Evolutionary conservation across 2,113 vertebrate species (phyloP).

Genomic region (Pangasianodon gigas): DNA sequence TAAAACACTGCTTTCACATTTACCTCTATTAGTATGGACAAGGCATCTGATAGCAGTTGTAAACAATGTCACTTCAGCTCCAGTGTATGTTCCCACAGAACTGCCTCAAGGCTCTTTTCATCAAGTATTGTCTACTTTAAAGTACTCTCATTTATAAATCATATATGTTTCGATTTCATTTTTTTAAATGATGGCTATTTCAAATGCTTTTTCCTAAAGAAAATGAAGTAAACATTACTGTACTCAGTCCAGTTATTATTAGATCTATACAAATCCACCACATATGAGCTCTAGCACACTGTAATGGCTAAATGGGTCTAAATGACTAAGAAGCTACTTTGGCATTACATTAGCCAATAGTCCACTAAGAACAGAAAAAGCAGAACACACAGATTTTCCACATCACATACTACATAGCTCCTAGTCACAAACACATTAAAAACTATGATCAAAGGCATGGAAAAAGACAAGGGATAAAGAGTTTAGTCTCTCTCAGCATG

Average conservation of each 20-base stretch:
- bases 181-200: background rate
- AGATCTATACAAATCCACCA: background rate
- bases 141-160: background rate
- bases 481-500: slow-evolving; percentile 36
- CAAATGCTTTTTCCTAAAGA: background rate
- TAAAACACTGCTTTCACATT: background rate
- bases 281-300: background rate
- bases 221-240: background rate
- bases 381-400: slow-evolving; percentile 54
- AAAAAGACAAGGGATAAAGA: slow-evolving; percentile 42
- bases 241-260: background rate
- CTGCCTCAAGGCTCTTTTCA: background rate
- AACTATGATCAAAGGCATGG: slow-evolving; percentile 56
- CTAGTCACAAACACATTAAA: slow-evolving; percentile 44
- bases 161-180: background rate
- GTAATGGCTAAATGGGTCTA: background rate
- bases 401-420: slow-evolving; percentile 30
- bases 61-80: background rate
- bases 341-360: background rate
- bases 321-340: slow-evolving; percentile 1
- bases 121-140: background rate
- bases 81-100: background rate
- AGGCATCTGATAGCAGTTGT: background rate
- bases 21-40: background rate
- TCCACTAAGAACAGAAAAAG: slow-evolving; percentile 9